Evolutionary conservation across 2,113 vertebrate species (phyloP).

Genomic region (Chionomys nivalis): DNA sequence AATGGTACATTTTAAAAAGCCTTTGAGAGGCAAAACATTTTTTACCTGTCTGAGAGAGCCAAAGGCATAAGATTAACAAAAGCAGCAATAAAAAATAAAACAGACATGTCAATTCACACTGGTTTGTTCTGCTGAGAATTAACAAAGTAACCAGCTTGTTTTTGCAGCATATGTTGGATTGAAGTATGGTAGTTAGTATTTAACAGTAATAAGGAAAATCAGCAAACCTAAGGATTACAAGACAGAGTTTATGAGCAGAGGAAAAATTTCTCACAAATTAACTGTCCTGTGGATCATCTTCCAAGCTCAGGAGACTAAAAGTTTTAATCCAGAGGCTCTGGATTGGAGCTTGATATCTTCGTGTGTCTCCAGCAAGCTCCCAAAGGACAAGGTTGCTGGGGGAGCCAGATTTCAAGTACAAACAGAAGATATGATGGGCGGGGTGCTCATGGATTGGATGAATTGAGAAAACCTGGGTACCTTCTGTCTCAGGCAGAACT

Average conservation of each 20-base stretch:
- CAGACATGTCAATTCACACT: not conserved
- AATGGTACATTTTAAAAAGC: not conserved
- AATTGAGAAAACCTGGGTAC: not conserved
- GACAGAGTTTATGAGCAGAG: not conserved
- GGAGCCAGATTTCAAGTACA: not conserved
- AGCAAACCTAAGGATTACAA: not conserved
- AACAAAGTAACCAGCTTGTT: not conserved
- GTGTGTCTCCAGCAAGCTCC: not conserved
- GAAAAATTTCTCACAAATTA: not conserved
- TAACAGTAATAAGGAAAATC: constrained; percentile 6
- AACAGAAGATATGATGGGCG: not conserved
- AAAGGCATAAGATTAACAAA: not conserved
- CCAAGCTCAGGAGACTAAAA: not conserved
- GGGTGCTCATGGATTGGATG: not conserved
- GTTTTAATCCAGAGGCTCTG: not conserved
- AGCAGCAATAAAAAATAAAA: not conserved
- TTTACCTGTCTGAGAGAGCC: not conserved
- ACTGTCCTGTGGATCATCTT: not conserved
- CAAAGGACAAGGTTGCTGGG: not conserved
- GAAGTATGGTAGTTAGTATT: not conserved
- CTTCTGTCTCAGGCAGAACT: not conserved
- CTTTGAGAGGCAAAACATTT: not conserved
- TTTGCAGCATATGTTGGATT: not conserved
- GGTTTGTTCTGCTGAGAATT: not conserved
- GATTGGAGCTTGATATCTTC: not conserved